Conservation (phyloP, 2,888 invertebrate genomes). For the Ryuthela nishihirai region DNA sequence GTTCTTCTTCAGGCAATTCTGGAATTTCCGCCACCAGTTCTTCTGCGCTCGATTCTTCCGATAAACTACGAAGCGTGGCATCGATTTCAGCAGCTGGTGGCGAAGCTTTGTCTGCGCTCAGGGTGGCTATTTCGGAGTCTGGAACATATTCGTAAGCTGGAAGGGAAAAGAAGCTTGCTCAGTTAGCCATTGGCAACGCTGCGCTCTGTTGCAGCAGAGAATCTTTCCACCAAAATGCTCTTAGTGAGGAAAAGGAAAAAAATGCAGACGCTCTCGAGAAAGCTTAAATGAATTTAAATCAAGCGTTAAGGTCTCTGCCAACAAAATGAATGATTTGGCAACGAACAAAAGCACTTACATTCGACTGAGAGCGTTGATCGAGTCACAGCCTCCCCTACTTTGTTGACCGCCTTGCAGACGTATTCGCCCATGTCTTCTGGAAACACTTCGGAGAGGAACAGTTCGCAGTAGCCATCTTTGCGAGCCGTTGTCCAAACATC, state of each 20-base stretch:
- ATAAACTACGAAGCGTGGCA: conserved; percentile 36
- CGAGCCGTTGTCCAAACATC: conserved; percentile 63
- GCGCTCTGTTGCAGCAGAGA: too few species aligned
- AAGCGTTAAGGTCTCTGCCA: too few species aligned
- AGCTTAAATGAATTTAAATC: too few species aligned
- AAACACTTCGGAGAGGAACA: conserved; percentile 71
- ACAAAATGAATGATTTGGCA: too few species aligned
- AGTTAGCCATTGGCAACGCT: too few species aligned
- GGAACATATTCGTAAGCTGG: conserved; percentile 89
- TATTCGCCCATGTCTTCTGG: conserved; percentile 93
- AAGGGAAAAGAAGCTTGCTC: conserved; percentile 48
- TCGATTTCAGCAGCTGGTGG: conserved; percentile 25
- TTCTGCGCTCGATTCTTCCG: conserved; percentile 42
- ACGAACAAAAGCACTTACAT: conserved; percentile 47
- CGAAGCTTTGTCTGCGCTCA: conserved; percentile 39
- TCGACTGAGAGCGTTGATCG: conserved; percentile 46
- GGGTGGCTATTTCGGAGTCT: conserved; percentile 71
- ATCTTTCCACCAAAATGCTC: background rate
- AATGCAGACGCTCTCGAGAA: too few species aligned
- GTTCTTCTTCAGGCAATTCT: conserved; percentile 40
- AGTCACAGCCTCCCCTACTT: conserved; percentile 76
- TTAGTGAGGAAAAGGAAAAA: background rate
- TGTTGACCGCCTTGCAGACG: conserved; percentile 88
- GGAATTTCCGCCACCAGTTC: conserved; percentile 21
- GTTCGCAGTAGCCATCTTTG: conserved; percentile 71